phyloP scores from a whole-genome alignment of 23 tunicate species.

The Halocynthia roretzi region DNA sequence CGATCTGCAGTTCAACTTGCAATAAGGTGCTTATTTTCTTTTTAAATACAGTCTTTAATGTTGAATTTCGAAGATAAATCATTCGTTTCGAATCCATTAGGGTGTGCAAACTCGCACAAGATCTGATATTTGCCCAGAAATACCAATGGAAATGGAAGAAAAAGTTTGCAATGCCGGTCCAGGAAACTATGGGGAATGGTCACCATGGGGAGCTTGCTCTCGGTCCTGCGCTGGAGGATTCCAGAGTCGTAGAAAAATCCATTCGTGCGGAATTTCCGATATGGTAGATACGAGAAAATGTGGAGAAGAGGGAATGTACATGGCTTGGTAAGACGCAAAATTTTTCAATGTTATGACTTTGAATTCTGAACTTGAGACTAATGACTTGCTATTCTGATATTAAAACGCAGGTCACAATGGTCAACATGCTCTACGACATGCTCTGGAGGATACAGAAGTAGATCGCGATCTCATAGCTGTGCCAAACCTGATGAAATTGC shows the following conservation, averaged over 20 bases:
- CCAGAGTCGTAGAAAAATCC: conserved; percentile 51
- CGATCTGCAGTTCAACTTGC: conserved; percentile 76
- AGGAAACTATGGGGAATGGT: conserved; percentile 85
- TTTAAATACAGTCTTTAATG: not conserved
- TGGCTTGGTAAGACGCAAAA: conserved; percentile 41
- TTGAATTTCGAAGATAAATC: no score
- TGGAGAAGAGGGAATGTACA: conserved; percentile 44
- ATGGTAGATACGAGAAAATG: conserved; percentile 42
- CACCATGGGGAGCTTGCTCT: conserved; percentile 90
- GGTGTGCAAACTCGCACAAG: conserved; percentile 56
- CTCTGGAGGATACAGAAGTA: conserved; percentile 20
- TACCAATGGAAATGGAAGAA: conserved; percentile 44
- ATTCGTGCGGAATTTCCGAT: conserved; percentile 48
- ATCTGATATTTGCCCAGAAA: conserved; percentile 47
- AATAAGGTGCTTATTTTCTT: conserved; percentile 20
- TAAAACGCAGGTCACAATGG: conserved; percentile 10
- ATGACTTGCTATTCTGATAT: no score
- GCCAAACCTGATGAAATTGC: conserved; percentile 16
- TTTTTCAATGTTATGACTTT: not conserved
- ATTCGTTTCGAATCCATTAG: conserved; percentile 4
- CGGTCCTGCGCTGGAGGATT: conserved; percentile 75
- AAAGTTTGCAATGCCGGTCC: conserved; percentile 61
- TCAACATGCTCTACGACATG: conserved; percentile 19
- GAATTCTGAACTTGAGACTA: no score
- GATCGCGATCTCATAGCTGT: conserved; percentile 32